These are phyloP conservation scores for Heliconius charithonia DNA, from an alignment of 2,888 invertebrate genomes.

Conservation along the genomic window DNA sequence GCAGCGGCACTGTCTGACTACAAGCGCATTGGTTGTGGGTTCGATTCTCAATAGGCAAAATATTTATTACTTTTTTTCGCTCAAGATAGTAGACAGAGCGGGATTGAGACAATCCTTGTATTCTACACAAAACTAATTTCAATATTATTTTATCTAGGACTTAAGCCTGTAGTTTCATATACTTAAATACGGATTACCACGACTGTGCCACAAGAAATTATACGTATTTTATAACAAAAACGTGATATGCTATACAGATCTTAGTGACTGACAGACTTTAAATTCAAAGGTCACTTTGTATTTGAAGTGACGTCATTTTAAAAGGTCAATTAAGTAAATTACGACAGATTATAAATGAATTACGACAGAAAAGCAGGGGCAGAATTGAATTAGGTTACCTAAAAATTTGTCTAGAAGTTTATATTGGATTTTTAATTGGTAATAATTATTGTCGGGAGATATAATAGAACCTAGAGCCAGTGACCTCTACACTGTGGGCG, in stretches of 20 bases:
- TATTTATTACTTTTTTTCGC: too few relatives aligned
- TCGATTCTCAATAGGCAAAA: too few relatives aligned
- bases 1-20: too few relatives aligned
- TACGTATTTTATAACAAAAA: not conserved
- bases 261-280: not conserved
- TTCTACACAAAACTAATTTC: not conserved
- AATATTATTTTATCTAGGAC: not conserved
- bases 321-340: constrained; percentile 20
- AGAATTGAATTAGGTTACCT: not conserved
- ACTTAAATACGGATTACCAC: not conserved
- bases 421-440: not conserved
- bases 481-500: too few relatives aligned
- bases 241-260: not conserved
- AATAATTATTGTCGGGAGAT: not conserved
- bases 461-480: not conserved
- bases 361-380: too few relatives aligned
- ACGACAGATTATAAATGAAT: constrained; percentile 6
- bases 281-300: not conserved
- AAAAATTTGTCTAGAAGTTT: not conserved
- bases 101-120: not conserved
- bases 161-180: not conserved
- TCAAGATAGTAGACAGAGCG: too few relatives aligned
- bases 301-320: not conserved
- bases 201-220: not conserved
- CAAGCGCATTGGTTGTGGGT: too few relatives aligned